phyloP scores from a whole-genome alignment of 2,797 vertebrate species.

The Neosilurus hyrtlii region DNA sequence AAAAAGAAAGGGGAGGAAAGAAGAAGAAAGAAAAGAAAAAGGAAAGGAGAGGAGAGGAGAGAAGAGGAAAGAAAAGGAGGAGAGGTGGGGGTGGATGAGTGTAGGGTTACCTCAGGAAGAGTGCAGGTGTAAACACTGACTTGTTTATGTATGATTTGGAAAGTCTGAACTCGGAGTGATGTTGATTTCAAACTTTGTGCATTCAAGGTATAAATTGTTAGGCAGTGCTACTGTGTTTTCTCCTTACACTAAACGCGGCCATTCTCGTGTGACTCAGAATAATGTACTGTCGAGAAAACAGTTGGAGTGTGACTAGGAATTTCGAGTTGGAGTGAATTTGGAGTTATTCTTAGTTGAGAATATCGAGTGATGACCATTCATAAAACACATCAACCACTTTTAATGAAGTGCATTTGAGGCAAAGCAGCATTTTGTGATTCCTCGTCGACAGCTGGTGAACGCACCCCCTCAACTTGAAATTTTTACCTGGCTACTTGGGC shows the following conservation, averaged over 20 bases:
- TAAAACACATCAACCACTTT: not conserved
- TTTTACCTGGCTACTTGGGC: not conserved
- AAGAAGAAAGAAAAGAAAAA: not conserved
- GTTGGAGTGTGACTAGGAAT: not conserved
- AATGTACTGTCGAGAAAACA: not conserved
- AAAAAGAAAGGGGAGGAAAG: not conserved
- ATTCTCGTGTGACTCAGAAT: not conserved
- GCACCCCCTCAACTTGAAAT: not conserved
- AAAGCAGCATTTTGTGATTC: not conserved
- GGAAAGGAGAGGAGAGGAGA: no score
- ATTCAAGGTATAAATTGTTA: not conserved
- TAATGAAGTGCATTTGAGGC: not conserved
- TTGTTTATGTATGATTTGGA: constrained; percentile 9
- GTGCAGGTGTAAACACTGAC: constrained; percentile 48
- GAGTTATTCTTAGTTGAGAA: not conserved
- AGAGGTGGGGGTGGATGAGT: constrained; percentile 53
- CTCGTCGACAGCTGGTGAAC: not conserved
- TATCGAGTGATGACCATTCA: not conserved
- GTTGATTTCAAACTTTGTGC: not conserved
- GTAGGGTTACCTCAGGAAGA: constrained; percentile 55
- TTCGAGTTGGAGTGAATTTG: not conserved
- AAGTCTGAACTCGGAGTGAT: not conserved
- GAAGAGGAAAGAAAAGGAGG: not conserved
- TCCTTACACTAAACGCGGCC: not conserved
- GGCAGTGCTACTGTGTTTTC: not conserved